Base-by-base conservation (phyloP, 2,113 vertebrate genomes). In the Ochotona princeps region DNA sequence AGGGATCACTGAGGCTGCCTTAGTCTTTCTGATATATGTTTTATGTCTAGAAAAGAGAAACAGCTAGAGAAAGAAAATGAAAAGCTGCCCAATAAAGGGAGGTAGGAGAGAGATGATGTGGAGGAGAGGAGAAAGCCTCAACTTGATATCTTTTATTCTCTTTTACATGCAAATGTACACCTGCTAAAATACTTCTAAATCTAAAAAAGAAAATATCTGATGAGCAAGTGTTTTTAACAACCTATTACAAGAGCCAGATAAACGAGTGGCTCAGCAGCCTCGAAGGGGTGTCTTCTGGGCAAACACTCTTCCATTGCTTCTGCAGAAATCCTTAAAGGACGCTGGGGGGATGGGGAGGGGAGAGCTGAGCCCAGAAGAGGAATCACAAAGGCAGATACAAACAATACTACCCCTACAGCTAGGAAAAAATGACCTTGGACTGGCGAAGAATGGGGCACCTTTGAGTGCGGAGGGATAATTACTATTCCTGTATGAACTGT, bases 91-190 rank as follows among this genome's bases (percentile, higher is more conserved):
- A 92, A 95, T 86, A 95, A 89, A 95, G 75, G 81, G 89, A 91
- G 65, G 60, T 65, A 86, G 66, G 67, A 94, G 81, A 96, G 81
- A 67, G 95, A 96, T 74, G 93, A 63, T 44, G 35, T 26, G 91
- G 83, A 90, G 61, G 67, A 89, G 69, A 86, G 91, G 81, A 95
- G 90, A 96, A 96, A 95, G 74, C 87, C 78, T 84, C 72, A 96
- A 97, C 85, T 97, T 96, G 93, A 94, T 93, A 96, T 94, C 92
- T 94, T 94, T 94, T 76, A 47, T 96, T 96, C 93, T 95, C 96
- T 97, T 97, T 97, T 97, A 96, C 90, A 97, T 96, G 96, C 90
- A 97, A 97, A 97, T 97, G 93, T 97, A 95, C 96, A 97, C 96
- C 96, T 97, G 93, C 93, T 96, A 96, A 97, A 97, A 97, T 96